Conservation (phyloP, 35 echinoderm and acorn worm genomes). For the Stichopus chloronotus region DNA sequence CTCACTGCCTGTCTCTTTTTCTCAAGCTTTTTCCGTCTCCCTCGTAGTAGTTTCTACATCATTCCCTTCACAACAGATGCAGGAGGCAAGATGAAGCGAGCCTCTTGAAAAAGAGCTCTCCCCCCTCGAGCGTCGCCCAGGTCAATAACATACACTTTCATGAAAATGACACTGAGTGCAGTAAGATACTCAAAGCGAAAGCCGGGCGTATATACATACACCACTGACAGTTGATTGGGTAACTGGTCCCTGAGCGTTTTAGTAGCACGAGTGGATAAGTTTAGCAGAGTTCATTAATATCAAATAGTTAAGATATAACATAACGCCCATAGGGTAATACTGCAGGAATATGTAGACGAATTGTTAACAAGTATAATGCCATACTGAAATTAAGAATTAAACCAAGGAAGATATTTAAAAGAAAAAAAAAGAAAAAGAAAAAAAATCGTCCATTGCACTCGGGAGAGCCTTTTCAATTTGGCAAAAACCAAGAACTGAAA, state of each 20-base stretch:
- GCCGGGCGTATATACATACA: neutral
- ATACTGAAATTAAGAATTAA: too few species aligned
- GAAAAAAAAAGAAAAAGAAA: too few species aligned
- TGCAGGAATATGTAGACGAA: neutral
- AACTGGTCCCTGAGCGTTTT: neutral
- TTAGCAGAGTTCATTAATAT: neutral
- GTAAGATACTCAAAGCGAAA: neutral
- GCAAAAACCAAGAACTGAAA: too few species aligned
- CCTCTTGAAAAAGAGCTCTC: neutral
- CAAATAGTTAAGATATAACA: neutral
- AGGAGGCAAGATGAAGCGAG: neutral
- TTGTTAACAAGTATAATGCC: neutral
- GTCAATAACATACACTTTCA: constrained; percentile 5
- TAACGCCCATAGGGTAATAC: neutral
- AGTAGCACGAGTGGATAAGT: neutral
- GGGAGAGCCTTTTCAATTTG: too few species aligned
- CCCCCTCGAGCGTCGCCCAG: neutral
- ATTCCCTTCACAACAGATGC: neutral
- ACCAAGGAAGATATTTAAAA: too few species aligned
- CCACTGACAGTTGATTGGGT: neutral
- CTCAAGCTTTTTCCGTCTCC: too few species aligned
- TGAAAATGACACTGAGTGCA: neutral
- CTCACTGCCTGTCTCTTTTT: neutral
- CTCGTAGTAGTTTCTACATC: too few species aligned
- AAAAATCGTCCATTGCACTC: too few species aligned